These are phyloP conservation scores for Sinella curviseta DNA, from an alignment of 1,140 invertebrate genomes.

Conservation along the genomic window DNA sequence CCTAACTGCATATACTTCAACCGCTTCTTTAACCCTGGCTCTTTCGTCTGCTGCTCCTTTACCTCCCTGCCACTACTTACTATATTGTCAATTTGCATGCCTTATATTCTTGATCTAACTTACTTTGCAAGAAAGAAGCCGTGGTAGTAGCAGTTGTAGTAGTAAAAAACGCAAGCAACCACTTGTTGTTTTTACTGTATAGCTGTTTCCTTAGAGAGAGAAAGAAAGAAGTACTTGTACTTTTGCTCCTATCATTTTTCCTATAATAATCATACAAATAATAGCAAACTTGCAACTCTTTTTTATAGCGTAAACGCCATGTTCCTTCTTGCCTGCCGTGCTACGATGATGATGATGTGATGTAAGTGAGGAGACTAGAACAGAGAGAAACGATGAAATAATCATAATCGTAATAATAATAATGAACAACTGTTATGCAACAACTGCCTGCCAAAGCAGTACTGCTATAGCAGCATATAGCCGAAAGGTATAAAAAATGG, in stretches of 20 bases:
- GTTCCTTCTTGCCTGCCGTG: background rate
- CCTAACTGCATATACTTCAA: conserved; percentile 15
- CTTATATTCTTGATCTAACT: too few relatives aligned
- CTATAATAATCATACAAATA: background rate
- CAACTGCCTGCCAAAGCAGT: conserved; percentile 7
- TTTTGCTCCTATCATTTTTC: background rate
- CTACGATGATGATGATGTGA: too few relatives aligned
- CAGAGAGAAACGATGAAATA: conserved; percentile 14
- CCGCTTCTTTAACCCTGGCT: background rate
- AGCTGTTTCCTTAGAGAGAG: too few relatives aligned
- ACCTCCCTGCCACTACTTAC: background rate
- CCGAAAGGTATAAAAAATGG: too few relatives aligned
- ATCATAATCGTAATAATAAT: conserved; percentile 11
- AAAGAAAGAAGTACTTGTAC: too few relatives aligned
- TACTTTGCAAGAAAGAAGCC: too few relatives aligned
- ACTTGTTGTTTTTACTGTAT: too few relatives aligned
- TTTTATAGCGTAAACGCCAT: too few relatives aligned
- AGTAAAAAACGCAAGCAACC: too few relatives aligned
- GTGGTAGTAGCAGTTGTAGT: too few relatives aligned
- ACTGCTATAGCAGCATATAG: too few relatives aligned
- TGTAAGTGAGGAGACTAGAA: background rate
- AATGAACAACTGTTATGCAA: conserved; percentile 12
- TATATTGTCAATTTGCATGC: too few relatives aligned
- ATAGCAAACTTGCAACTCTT: background rate
- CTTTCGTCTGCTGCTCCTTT: background rate